phyloP scores from a whole-genome alignment of 2,888 invertebrate species.

The Scaptomyza flava region DNA sequence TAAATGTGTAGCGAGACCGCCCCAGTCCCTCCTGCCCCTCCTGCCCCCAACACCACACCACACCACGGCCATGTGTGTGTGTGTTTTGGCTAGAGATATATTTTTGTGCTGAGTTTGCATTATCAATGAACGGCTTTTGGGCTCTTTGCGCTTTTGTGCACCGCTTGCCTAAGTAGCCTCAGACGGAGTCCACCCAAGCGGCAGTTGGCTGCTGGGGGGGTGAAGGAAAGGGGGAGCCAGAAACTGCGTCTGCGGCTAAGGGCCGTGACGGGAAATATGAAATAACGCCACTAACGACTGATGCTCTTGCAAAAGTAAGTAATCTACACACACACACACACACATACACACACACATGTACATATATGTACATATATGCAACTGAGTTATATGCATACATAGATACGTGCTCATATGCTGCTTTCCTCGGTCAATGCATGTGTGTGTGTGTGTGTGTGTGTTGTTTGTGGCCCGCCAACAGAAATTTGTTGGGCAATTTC shows the following conservation, averaged over 20 bases:
- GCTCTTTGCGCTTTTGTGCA: conserved; percentile 63
- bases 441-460: conserved; percentile 6
- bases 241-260: conserved; percentile 44
- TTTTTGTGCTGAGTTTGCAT: conserved; percentile 80
- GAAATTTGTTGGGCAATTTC: conserved; percentile 81
- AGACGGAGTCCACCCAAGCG: conserved; percentile 17
- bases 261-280: conserved; percentile 73
- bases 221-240: neutral
- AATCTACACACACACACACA: conserved; percentile 67
- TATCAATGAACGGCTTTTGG: conserved; percentile 79
- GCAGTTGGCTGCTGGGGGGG: neutral
- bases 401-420: conserved; percentile 69
- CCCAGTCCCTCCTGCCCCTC: neutral
- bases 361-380: conserved; percentile 12
- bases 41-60: neutral
- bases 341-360: neutral
- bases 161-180: conserved; percentile 69
- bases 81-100: conserved; percentile 55
- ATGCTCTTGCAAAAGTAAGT: conserved; percentile 69
- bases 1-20: conserved; percentile 53
- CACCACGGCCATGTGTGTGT: conserved; percentile 3
- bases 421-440: conserved; percentile 1
- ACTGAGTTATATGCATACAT: conserved; percentile 64
- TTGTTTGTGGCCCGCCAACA: conserved; percentile 75
- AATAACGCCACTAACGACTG: conserved; percentile 80